These are phyloP conservation scores for Dasysyrphus tricinctus DNA, from an alignment of 2,888 invertebrate genomes.

Conservation along the genomic window DNA sequence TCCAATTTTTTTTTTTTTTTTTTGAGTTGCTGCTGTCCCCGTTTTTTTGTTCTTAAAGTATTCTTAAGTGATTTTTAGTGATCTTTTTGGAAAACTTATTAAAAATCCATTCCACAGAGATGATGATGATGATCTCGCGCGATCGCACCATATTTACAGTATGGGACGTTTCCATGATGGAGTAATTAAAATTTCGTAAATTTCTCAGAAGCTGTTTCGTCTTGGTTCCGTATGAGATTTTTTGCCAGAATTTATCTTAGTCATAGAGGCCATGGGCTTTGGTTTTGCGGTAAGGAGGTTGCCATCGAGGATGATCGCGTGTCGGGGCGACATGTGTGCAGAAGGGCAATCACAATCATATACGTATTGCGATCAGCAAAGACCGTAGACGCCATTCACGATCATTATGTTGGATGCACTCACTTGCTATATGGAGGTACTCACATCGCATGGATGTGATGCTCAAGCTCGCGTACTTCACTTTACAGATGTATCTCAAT, in stretches of 20 bases:
- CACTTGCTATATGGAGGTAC: not conserved
- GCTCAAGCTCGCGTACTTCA: slow-evolving; percentile 41
- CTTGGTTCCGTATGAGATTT: slow-evolving; percentile 66
- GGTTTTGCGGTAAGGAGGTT: slow-evolving; percentile 12
- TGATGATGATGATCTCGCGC: slow-evolving; percentile 43
- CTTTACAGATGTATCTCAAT: slow-evolving; percentile 69
- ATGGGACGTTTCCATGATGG: slow-evolving; percentile 59
- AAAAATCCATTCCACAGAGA: slow-evolving; percentile 66
- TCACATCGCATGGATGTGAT: not conserved
- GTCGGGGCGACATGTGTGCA: slow-evolving; percentile 58
- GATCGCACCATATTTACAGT: slow-evolving; percentile 39
- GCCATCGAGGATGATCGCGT: slow-evolving; percentile 29
- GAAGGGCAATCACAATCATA: slow-evolving; percentile 54
- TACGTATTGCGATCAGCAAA: slow-evolving; percentile 30
- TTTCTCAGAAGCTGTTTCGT: slow-evolving; percentile 66
- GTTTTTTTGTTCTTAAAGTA: slow-evolving; percentile 10
- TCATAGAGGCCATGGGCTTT: slow-evolving; percentile 31
- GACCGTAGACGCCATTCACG: slow-evolving; percentile 65
- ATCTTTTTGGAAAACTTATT: slow-evolving; percentile 58
- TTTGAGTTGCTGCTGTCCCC: slow-evolving; percentile 26
- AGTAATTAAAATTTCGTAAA: slow-evolving; percentile 73
- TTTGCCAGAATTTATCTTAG: slow-evolving; percentile 62
- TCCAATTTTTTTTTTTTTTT: slow-evolving; percentile 10
- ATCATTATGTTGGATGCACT: slow-evolving; percentile 56
- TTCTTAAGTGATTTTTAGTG: slow-evolving; percentile 47